Conservation (phyloP, 2,797 vertebrate species). For the Amazona ochrocephala region DNA sequence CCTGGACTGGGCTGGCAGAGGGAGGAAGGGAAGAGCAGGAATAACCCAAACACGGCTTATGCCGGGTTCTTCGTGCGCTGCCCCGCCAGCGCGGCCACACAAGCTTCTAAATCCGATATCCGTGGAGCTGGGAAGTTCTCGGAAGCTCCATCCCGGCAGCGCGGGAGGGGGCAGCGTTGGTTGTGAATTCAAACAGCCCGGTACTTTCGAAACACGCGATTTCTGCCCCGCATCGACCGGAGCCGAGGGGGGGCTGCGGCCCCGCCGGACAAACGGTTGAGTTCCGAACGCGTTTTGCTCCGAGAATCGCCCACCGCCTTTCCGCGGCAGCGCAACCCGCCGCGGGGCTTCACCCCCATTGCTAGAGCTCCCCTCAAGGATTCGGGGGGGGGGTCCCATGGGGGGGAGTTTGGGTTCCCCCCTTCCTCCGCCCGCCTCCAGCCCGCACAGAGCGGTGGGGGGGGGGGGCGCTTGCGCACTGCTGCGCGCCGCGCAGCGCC, state of each 20-base stretch:
- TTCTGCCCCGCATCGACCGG: neutral
- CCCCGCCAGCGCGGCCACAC: neutral
- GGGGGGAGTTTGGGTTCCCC: no score
- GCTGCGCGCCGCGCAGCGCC: slow-evolving; percentile 45
- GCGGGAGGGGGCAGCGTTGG: neutral
- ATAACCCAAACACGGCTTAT: neutral
- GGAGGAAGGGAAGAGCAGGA: neutral
- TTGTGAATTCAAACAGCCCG: neutral
- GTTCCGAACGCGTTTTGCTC: neutral
- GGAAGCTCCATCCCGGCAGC: neutral
- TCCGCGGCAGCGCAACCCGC: neutral
- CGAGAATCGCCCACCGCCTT: neutral
- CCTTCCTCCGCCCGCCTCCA: neutral
- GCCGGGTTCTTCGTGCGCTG: neutral
- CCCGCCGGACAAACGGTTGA: neutral
- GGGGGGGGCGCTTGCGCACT: slow-evolving; percentile 56
- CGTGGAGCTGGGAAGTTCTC: neutral
- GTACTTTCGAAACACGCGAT: neutral
- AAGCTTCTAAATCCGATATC: neutral
- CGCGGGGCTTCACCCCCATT: neutral
- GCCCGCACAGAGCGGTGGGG: neutral
- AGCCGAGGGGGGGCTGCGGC: neutral
- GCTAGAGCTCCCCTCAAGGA: neutral
- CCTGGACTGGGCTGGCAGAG: neutral
- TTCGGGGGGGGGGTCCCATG: neutral